Conservation (phyloP, 2,797 vertebrate species). For the Lemur catta region DNA sequence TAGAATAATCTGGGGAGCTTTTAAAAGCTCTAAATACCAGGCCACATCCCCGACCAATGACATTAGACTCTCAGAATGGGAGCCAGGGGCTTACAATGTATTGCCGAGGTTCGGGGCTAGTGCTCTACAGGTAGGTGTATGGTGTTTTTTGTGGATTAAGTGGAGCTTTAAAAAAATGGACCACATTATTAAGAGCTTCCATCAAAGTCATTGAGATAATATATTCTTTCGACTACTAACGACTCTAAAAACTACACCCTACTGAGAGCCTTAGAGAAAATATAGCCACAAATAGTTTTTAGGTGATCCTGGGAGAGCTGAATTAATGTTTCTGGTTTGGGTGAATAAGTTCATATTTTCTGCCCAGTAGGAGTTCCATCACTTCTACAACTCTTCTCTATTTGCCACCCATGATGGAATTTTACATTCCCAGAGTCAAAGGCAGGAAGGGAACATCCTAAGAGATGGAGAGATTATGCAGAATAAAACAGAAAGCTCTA, state of each 20-base stretch:
- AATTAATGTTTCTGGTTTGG: constrained; percentile 32
- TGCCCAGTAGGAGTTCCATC: constrained; percentile 43
- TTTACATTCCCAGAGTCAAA: constrained; percentile 63
- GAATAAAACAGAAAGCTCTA: constrained; percentile 71
- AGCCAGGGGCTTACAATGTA: neutral
- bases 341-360: constrained; percentile 52
- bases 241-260: neutral
- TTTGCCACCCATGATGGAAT: constrained; percentile 26
- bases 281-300: neutral
- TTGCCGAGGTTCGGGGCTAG: neutral
- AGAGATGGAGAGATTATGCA: constrained; percentile 67
- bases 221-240: neutral
- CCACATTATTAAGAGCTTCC: neutral
- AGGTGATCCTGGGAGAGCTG: neutral
- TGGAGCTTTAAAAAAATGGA: neutral
- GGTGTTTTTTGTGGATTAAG: neutral
- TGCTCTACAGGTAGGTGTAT: neutral
- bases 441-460: constrained; percentile 61
- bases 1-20: neutral
- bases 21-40: neutral
- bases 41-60: neutral
- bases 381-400: neutral
- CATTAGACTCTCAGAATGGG: neutral
- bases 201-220: neutral
- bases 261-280: neutral